Conservation (phyloP, 53 echinoderm and acorn worm genomes). For the Henricia sp. region DNA sequence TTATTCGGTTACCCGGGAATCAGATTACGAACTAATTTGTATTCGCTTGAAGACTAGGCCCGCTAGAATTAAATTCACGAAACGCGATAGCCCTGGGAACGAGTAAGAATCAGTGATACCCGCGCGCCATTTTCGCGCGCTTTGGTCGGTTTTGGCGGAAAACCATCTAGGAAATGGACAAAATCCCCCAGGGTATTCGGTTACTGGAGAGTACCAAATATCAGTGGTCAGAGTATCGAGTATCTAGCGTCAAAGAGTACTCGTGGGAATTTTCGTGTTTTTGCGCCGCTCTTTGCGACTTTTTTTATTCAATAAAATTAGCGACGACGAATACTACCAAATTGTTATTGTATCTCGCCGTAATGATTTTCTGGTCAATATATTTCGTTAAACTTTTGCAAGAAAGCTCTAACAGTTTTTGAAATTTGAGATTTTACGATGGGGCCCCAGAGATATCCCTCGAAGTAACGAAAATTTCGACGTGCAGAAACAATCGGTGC, state of each 20-base stretch:
- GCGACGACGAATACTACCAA: neutral
- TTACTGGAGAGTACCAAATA: neutral
- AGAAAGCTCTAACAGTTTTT: too few species aligned
- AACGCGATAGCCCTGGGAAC: neutral
- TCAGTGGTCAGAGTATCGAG: conserved; percentile 1
- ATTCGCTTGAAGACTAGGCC: conserved; percentile 2
- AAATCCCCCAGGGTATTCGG: neutral
- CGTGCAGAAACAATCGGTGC: too few species aligned
- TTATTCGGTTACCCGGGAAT: neutral
- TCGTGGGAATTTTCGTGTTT: neutral
- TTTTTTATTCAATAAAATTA: conserved; percentile 26
- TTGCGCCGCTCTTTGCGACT: neutral
- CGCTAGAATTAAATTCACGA: too few species aligned
- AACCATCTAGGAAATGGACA: neutral
- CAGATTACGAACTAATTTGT: neutral
- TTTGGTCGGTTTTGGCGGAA: too few species aligned
- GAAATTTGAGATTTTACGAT: too few species aligned
- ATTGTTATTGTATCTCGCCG: conserved; percentile 12
- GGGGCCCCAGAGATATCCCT: too few species aligned
- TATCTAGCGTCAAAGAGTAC: neutral
- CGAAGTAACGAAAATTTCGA: too few species aligned
- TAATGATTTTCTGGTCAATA: too few species aligned
- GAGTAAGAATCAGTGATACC: too few species aligned
- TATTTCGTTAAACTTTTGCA: neutral
- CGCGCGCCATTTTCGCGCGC: too few species aligned